Base-by-base conservation (phyloP, 2,797 vertebrate species). In the Botia kubotai region DNA sequence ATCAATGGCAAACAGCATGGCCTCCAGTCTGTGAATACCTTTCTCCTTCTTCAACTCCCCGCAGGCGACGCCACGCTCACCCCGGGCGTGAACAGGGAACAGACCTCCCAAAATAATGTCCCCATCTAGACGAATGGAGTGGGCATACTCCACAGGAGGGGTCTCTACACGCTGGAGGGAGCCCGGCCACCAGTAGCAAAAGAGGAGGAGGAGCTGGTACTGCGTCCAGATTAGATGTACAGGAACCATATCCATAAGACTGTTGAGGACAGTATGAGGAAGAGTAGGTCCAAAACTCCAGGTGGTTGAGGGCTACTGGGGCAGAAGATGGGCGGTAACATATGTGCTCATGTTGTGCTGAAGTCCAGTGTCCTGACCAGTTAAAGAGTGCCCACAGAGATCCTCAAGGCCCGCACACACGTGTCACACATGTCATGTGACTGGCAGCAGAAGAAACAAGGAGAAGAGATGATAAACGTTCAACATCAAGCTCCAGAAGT, bases 31-130 rank as follows among this genome's bases (percentile, higher is more conserved):
- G 79, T 99, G 98, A 91, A 99, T 98, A 58, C 98, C 98, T 73
- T 99, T 99, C 83, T 99, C 98, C 88, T 98, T 99, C 89, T 99
- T 99, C 84, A 99, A 93, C 83, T 98, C 98, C 72, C 98, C 98
- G 11, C 98, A 99, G 80, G 97, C 95, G 39, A 97, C 94, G 68
- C 98, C 98, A 76, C 97, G 95, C 76, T 97, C 96, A 13, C 98
- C 98, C 82, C 98, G 94, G 3, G 97, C 92, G 63, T 99, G 98
- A 80, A 99, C 96, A 0, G 98, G 98, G 87, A 99, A 99, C 85
- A 99, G 94, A 86, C 98, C 98, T 19, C 98, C 98, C 81, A 99
- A 90, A 90, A 98, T 96, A 89, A 99, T 93, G 90, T 99, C 97
- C 16, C 98, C 98, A 74, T 99, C 98, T 88, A 99, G 88, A 21